Percentiles rank a stretch among this genome's conserved stretches.
These are phyloP conservation scores for pig (Sus scrofa) DNA, from an alignment of 2,113 vertebrate genomes.

Conservation along the genomic window T2T-Sscrofa CM000826.6:44203501-44204000, in stretches of 20 bases:
- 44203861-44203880: neutral
- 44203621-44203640: neutral
- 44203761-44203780: neutral
- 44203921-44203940: neutral
- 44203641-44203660: rapidly evolving
- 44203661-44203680: neutral
- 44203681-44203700: neutral
- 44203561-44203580: neutral
- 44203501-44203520: neutral
- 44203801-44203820: neutral
- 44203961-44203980: neutral
- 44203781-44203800: neutral
- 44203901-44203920: neutral
- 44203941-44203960: neutral
- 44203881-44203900: neutral
- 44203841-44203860: neutral
- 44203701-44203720: neutral
- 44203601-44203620: rapidly evolving
- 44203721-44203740: neutral
- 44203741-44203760: neutral
- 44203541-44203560: neutral
- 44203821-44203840: neutral
- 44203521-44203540: neutral
- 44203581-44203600: no score
- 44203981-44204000: no score